phyloP scores from a whole-genome alignment of 2,797 vertebrate genomes.

The Hydrophis major region DNA sequence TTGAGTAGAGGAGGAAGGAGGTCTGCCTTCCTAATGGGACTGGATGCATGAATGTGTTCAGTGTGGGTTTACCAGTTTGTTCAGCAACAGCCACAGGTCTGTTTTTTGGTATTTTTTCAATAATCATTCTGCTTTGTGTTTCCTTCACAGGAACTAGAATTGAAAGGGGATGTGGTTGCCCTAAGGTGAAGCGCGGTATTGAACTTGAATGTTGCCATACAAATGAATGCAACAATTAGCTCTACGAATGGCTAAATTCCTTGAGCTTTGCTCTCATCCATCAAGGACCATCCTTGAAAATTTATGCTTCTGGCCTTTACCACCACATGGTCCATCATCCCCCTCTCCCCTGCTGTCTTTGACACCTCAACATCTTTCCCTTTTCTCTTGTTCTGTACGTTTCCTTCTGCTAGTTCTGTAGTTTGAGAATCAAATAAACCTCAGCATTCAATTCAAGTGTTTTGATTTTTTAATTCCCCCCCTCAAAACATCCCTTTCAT shows the following conservation, averaged over 20 bases:
- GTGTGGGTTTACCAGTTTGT: not conserved
- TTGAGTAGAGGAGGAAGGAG: not conserved
- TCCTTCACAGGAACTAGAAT: not conserved
- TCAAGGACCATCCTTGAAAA: no score
- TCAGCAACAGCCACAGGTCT: not conserved
- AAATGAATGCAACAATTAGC: no score
- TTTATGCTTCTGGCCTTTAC: no score
- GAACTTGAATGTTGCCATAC: fast-evolving
- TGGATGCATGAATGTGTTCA: not conserved
- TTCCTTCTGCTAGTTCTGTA: not conserved
- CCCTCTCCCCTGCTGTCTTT: no score
- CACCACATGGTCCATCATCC: no score
- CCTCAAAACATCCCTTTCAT: not conserved
- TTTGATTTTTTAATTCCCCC: not conserved
- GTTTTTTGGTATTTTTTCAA: not conserved
- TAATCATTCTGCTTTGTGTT: not conserved
- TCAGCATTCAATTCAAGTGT: not conserved
- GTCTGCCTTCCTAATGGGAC: not conserved
- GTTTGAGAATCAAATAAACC: not conserved
- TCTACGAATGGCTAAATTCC: no score
- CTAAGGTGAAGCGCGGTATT: fast-evolving
- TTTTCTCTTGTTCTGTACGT: no score
- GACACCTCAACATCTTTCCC: no score
- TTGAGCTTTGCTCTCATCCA: not conserved
- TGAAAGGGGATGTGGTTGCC: no score